These are phyloP conservation scores for Parazoanthus atlanticus DNA, from an alignment of 92 coral and sea anemone genomes.

Conservation along the genomic window DNA sequence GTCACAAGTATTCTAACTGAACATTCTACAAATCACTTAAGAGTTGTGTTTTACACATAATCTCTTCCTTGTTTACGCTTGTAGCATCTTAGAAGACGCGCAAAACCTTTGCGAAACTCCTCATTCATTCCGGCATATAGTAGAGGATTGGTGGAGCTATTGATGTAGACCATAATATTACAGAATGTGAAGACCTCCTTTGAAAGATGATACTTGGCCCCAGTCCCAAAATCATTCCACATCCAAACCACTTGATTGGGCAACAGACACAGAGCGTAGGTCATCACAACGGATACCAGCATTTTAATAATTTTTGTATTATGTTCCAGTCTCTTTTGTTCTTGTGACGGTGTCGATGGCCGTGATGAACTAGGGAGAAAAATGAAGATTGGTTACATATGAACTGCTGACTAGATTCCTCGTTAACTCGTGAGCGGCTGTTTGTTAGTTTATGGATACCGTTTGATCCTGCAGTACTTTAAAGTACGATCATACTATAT, in stretches of 20 bases:
- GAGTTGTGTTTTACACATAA: slow-evolving; percentile 8
- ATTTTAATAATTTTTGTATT: slow-evolving; percentile 87
- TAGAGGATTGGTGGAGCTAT: slow-evolving; percentile 79
- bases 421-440: neutral
- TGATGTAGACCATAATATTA: slow-evolving; percentile 77
- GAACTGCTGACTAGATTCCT: neutral
- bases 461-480: too few relatives aligned
- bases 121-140: slow-evolving; percentile 90
- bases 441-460: too few relatives aligned
- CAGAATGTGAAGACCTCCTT: slow-evolving; percentile 64
- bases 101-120: slow-evolving; percentile 87
- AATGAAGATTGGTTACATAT: neutral
- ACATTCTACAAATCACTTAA: too few relatives aligned
- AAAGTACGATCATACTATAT: too few relatives aligned
- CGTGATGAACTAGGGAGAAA: slow-evolving; percentile 32
- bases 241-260: slow-evolving; percentile 98
- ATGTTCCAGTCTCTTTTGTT: slow-evolving; percentile 65
- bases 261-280: slow-evolving; percentile 82
- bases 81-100: slow-evolving; percentile 56
- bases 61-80: neutral
- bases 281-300: slow-evolving; percentile 84
- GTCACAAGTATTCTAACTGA: neutral
- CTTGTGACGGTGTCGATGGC: slow-evolving; percentile 54
- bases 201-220: slow-evolving; percentile 45
- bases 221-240: slow-evolving; percentile 90